Percentiles rank a stretch among this genome's conserved stretches.
phyloP scores from a whole-genome alignment of 37 sponge, comb jelly and placozoan species.

The Chondrilla cf. caribensis region DNA sequence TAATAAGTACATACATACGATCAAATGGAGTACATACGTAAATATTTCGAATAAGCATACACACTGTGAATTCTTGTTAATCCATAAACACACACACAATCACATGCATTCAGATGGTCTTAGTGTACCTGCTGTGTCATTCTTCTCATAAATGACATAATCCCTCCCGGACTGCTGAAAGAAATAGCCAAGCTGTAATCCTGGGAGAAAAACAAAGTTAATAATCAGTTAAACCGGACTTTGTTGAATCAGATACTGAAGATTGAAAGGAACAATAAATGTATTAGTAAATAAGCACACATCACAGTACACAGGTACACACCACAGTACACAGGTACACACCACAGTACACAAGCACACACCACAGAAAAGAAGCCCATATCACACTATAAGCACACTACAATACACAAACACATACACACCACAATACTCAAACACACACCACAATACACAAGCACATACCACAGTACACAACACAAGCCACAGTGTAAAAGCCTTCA shows the following conservation, averaged over 20 bases:
- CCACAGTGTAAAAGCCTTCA: too few relatives aligned
- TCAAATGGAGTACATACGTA: too few relatives aligned
- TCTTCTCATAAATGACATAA: constrained; percentile 58
- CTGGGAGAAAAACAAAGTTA: not conserved
- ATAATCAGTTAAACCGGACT: not conserved
- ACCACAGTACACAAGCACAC: not conserved
- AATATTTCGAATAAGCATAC: not conserved
- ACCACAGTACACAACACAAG: not conserved
- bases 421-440: not conserved
- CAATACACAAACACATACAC: not conserved
- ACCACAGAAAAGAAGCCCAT: not conserved
- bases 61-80: not conserved
- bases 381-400: not conserved
- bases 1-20: too few relatives aligned
- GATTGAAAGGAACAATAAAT: not conserved
- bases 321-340: not conserved
- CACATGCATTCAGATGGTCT: not conserved
- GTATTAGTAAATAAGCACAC: too few relatives aligned
- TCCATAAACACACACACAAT: not conserved
- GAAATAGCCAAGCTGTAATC: constrained; percentile 58
- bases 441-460: not conserved
- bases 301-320: not conserved
- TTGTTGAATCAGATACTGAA: not conserved
- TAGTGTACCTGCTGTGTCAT: constrained; percentile 32
- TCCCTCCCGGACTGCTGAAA: constrained; percentile 37